Evolutionary conservation across 1,140 invertebrate species (phyloP), one percentile per base, ranked within the genome.

Genomic region (Orius laevigatus): DNA sequence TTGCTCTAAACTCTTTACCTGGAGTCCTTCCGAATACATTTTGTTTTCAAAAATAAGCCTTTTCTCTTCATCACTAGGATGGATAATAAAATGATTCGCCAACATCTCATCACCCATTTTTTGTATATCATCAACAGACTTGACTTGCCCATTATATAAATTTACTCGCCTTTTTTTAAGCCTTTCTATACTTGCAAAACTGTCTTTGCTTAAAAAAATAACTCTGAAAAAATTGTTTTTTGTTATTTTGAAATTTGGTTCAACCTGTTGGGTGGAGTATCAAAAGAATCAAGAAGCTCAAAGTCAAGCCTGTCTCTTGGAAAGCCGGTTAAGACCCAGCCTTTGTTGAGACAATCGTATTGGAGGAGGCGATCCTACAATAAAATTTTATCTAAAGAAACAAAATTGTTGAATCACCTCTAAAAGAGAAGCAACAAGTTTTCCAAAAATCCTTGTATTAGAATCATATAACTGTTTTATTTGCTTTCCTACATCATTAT

Each of bases 231-330:
- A 5, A 19, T 11, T 5, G 16, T 35, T n/a, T n/a, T n/a, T n/a
- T 11, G 14, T 15, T 16, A 38, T 4, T 38, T 38, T 25, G 25
- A 25, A 25, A 3, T 4, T 3, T 25, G 25, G 8, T 4, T 8
- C 3, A 25, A 73, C 73, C 72, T 69, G 56, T 79, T 79, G 1
- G 76, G 75, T 6, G 74, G 75, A 12, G 72, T 76, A 8, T 69
- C 56, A 53, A 70, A 65, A 18, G 60, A 63, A 58, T 79, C 74
- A 2, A 79, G 55, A 9, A 68, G 54, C 55, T 72, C 68, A 46
- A 78, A 74, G 53, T 79, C 75, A 0, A 62, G 57, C 0, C 68
- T 65, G 3, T 59, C 66, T 8, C 60, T 63, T 0, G 74, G 73
- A 56, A 69, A 77, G 4, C 67, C 69, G 9, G 67, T 72, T 20